phyloP scores from a whole-genome alignment of 2,113 vertebrate species.

The Salvelinus sp. region DNA sequence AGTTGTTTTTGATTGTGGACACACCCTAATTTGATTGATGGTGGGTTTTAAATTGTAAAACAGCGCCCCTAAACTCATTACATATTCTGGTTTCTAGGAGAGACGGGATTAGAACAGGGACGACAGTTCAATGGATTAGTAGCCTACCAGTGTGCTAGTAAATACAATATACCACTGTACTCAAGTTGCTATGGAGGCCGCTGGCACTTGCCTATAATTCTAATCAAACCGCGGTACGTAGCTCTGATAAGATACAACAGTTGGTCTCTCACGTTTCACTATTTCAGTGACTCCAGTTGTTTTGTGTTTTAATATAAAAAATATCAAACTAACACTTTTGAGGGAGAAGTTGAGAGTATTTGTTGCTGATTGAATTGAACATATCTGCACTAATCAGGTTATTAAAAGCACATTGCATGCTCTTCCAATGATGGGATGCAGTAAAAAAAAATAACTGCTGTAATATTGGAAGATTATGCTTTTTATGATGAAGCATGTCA shows the following conservation, averaged over 20 bases:
- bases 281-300: neutral
- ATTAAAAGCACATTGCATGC: neutral
- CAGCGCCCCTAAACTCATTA: constrained; percentile 8
- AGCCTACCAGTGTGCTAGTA: constrained; percentile 10
- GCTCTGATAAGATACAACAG: constrained; percentile 25
- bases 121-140: constrained; percentile 20
- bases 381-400: neutral
- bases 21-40: constrained; percentile 8
- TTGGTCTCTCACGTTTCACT: constrained; percentile 12
- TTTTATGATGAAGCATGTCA: constrained; percentile 1
- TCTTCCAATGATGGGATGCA: neutral
- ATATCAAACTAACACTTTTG: neutral
- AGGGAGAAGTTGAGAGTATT: neutral
- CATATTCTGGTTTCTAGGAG: neutral
- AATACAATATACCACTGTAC: constrained; percentile 51
- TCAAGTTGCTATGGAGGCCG: constrained; percentile 29
- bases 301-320: neutral
- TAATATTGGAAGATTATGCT: neutral
- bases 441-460: neutral
- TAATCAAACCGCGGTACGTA: constrained; percentile 12
- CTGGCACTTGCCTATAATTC: constrained; percentile 28
- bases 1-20: neutral
- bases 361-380: neutral
- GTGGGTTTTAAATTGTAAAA: neutral
- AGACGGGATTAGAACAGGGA: constrained; percentile 11